These are phyloP conservation scores for Pteropus alecto DNA, from an alignment of 2,113 vertebrate species.

Conservation along the genomic window DNA sequence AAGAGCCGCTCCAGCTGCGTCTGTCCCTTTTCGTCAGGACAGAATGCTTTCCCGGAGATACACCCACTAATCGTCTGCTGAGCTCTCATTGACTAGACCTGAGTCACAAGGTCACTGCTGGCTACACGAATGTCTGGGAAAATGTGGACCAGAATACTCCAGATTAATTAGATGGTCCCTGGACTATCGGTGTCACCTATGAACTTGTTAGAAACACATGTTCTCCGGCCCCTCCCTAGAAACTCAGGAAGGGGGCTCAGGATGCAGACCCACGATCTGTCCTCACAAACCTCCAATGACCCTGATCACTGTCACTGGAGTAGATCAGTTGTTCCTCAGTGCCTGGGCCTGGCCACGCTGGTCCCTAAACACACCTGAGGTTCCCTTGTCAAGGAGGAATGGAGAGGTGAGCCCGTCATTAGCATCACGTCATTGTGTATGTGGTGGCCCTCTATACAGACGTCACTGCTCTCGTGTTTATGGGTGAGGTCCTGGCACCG, in stretches of 20 bases:
- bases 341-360: background rate
- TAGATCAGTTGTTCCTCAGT: background rate
- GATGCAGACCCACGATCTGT: background rate
- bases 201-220: background rate
- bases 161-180: too few relatives aligned
- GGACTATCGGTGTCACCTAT: background rate
- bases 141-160: background rate
- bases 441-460: background rate
- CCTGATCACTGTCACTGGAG: background rate
- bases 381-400: background rate
- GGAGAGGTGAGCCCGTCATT: background rate
- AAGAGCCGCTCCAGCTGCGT: background rate
- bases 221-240: background rate
- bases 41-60: background rate
- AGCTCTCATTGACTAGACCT: background rate
- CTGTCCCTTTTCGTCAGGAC: background rate
- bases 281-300: background rate
- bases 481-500: background rate
- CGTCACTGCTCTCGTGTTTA: background rate
- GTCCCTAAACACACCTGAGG: background rate
- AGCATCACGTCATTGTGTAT: background rate
- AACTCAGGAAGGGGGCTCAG: background rate
- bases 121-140: background rate
- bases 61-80: background rate
- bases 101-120: background rate